phyloP scores from a whole-genome alignment of 2,797 vertebrate genomes.

The Schizopygopsis pylzovi region DNA sequence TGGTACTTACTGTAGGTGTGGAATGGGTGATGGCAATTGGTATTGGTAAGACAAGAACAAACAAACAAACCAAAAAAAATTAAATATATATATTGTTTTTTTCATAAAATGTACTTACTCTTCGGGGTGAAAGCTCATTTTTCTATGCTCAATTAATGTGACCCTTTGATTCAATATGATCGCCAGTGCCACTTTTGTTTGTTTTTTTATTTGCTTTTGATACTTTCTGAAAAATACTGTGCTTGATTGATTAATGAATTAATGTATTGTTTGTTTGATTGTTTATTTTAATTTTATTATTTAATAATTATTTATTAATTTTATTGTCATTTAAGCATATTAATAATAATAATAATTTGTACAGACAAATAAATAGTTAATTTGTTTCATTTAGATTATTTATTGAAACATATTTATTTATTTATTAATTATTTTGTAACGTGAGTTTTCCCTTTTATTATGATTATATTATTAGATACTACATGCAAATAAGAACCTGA shows the following conservation, averaged over 20 bases:
- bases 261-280: neutral
- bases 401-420: too few species aligned
- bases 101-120: neutral
- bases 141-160: neutral
- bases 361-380: too few species aligned
- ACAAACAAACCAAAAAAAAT: neutral
- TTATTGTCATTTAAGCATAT: too few species aligned
- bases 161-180: neutral
- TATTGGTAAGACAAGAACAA: neutral
- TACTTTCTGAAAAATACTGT: neutral
- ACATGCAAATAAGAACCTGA: too few species aligned
- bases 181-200: neutral
- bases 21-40: neutral
- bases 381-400: too few species aligned
- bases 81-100: neutral
- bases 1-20: neutral
- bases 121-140: neutral
- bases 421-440: too few species aligned
- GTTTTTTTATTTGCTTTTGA: neutral
- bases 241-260: neutral
- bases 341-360: too few species aligned
- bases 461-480: too few species aligned
- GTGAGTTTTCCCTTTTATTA: too few species aligned
- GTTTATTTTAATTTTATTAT: too few species aligned
- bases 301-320: too few species aligned